Percentiles rank a stretch among this genome's conserved stretches.
Conservation (phyloP, 2,888 invertebrate genomes). For the Gerris lacustris region DNA sequence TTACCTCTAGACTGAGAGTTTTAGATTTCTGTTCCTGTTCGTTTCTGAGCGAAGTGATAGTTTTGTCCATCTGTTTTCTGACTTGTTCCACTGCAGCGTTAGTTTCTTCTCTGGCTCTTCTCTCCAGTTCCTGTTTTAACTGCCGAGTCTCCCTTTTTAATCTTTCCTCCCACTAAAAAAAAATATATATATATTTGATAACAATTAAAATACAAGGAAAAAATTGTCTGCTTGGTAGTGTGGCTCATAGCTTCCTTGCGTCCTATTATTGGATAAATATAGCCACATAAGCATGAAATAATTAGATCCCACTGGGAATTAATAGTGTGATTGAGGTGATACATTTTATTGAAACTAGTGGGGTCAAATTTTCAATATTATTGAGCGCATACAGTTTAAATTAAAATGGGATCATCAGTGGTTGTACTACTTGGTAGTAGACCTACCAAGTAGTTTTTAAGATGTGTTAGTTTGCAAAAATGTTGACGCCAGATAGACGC, state of each 20-base stretch:
- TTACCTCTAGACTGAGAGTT: conserved; percentile 37
- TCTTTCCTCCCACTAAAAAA: conserved; percentile 51
- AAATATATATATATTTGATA: conserved; percentile 36
- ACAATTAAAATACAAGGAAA: conserved; percentile 30
- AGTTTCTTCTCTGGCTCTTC: conserved; percentile 49
- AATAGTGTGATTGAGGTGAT: too few relatives aligned
- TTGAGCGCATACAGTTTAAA: too few relatives aligned
- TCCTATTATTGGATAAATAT: too few relatives aligned
- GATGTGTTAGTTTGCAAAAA: too few relatives aligned
- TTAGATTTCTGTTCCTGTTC: conserved; percentile 36
- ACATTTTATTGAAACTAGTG: too few relatives aligned
- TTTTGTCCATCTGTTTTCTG: conserved; percentile 23
- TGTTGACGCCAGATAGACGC: too few relatives aligned
- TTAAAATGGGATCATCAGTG: too few relatives aligned
- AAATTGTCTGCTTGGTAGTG: conserved; percentile 36
- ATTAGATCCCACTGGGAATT: too few relatives aligned
- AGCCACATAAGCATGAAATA: too few relatives aligned
- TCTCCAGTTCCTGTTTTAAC: conserved; percentile 49
- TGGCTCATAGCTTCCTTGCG: conserved; percentile 29
- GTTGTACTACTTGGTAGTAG: too few relatives aligned
- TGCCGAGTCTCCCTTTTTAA: conserved; percentile 49
- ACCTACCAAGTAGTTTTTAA: too few relatives aligned
- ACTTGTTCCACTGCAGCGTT: conserved; percentile 45
- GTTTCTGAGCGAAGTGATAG: not conserved
- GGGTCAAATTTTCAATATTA: too few relatives aligned